Percentiles rank a stretch among this genome's conserved stretches.
Evolutionary conservation across 2,113 vertebrate species (phyloP).

Genomic region (Hoplias malabaricus): DNA sequence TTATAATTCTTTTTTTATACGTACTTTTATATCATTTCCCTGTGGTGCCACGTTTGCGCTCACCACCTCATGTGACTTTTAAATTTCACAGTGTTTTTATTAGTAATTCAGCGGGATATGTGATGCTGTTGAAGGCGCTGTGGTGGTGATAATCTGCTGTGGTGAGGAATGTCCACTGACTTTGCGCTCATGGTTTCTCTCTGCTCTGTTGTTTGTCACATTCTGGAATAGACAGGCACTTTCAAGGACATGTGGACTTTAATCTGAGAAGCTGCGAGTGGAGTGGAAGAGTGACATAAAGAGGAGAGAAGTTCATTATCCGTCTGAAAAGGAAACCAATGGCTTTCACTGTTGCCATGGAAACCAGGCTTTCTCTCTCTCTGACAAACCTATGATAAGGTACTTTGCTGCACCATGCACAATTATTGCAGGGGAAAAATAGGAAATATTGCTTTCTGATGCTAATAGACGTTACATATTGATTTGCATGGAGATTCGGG

Average conservation of each 20-base stretch:
- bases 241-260: conserved; percentile 74
- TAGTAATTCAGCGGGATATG: neutral
- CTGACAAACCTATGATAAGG: conserved; percentile 77
- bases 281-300: conserved; percentile 76
- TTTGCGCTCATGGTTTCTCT: conserved; percentile 53
- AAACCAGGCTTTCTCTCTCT: conserved; percentile 75
- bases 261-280: conserved; percentile 74
- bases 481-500: conserved; percentile 67
- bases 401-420: conserved; percentile 77
- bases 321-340: conserved; percentile 79
- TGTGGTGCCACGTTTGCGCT: too few relatives aligned
- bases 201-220: conserved; percentile 66
- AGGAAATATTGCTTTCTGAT: conserved; percentile 76
- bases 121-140: too few relatives aligned
- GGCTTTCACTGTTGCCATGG: conserved; percentile 79
- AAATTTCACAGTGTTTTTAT: neutral
- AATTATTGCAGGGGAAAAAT: conserved; percentile 77
- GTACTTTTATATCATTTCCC: neutral
- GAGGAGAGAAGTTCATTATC: conserved; percentile 82
- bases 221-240: conserved; percentile 68
- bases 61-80: neutral
- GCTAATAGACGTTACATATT: conserved; percentile 78
- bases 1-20: neutral
- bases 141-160: neutral
- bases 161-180: conserved; percentile 56